Evolutionary conservation across 2,888 invertebrate species (phyloP).

Genomic region (Acanthosepion esculentum): DNA sequence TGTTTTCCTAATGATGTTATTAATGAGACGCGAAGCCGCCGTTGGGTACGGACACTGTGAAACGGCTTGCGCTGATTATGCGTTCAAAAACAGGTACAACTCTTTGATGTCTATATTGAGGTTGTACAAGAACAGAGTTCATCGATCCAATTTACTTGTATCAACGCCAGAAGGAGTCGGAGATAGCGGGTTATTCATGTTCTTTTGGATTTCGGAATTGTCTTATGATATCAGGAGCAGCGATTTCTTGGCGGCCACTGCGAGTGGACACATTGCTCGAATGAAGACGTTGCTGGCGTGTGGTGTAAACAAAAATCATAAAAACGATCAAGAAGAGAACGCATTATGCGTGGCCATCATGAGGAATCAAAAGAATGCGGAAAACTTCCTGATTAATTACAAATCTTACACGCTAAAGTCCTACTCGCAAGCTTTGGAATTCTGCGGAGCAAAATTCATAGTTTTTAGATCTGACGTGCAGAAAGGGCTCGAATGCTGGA

Average conservation of each 20-base stretch:
- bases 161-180: no score
- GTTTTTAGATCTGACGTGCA: not conserved
- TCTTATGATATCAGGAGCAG: no score
- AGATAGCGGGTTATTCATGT: no score
- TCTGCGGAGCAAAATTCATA: not conserved
- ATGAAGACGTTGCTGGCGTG: not conserved
- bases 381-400: not conserved
- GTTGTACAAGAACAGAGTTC: not conserved
- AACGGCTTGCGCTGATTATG: no score
- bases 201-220: no score
- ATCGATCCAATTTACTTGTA: not conserved
- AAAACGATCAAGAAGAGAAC: not conserved
- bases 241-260: not conserved
- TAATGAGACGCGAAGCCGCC: not conserved
- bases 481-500: not conserved
- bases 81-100: not conserved
- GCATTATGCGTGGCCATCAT: not conserved
- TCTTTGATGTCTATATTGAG: not conserved
- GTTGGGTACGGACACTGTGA: accelerated
- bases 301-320: not conserved
- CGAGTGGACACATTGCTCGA: not conserved
- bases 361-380: not conserved
- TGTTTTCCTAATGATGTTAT: not conserved
- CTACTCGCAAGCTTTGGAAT: not conserved
- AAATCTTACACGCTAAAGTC: not conserved